Percentiles rank a stretch among this genome's conserved stretches.
Evolutionary conservation across 1,140 invertebrate genomes (phyloP).

Genomic region (Cheumatopsyche charites): DNA sequence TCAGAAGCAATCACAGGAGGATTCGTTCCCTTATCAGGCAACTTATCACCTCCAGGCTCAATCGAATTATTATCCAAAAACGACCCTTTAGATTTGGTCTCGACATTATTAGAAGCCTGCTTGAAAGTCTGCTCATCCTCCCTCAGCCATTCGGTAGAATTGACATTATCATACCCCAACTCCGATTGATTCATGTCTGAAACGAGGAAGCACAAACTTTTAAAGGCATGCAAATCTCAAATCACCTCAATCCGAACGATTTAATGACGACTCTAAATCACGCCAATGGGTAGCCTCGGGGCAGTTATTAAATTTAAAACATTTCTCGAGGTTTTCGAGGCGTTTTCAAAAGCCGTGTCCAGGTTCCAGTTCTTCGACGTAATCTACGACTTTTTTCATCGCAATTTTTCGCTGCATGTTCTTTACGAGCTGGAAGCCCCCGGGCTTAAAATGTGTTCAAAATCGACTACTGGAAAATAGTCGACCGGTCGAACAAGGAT

Average conservation of each 20-base stretch:
- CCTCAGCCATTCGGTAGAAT: constrained; percentile 45
- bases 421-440: too few relatives aligned
- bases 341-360: too few relatives aligned
- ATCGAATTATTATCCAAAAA: constrained; percentile 18
- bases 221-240: not conserved
- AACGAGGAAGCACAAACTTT: not conserved
- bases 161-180: constrained; percentile 33
- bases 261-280: not conserved
- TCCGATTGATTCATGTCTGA: constrained; percentile 35
- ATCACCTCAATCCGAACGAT: not conserved
- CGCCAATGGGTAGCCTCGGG: not conserved
- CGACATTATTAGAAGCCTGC: not conserved
- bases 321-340: too few relatives aligned
- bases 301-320: too few relatives aligned
- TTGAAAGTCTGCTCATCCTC: constrained; percentile 37
- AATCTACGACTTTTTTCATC: too few relatives aligned
- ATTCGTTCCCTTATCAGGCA: not conserved
- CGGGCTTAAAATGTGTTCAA: too few relatives aligned
- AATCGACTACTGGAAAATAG: too few relatives aligned
- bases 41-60: not conserved
- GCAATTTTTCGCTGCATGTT: too few relatives aligned
- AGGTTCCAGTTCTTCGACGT: too few relatives aligned
- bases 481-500: too few relatives aligned
- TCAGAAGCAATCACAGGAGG: not conserved
- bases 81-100: not conserved